Base-by-base conservation (phyloP, 1,140 invertebrate genomes). In the Drosophila sturtevanti region DNA sequence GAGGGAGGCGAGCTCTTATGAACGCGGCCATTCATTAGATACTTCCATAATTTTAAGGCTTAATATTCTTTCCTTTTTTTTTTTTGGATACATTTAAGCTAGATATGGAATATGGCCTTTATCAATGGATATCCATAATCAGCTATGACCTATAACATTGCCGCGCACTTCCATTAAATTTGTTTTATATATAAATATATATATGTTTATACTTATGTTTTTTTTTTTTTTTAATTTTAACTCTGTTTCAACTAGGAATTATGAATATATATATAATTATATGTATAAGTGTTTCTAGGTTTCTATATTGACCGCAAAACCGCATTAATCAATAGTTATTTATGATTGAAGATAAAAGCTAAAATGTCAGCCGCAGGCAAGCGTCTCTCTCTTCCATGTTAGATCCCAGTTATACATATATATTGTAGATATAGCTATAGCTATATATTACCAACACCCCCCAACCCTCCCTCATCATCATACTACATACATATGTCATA, bases 301-400 rank as follows among this genome's bases (percentile, higher is more conserved):
- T 48, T 48, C 41, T 18, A 48, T 48, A 48, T 21, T 21, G 41
- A 48, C 16, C 41, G 9, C 16, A 48, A 31, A 48, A 54, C 48
- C 34, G 52, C 48, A 54, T 58, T 65, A 27, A 54, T 16, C 54
- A 35, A 48, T 48, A 48, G 41, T 48, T 48, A 44, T 44, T 48
- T 27, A 27, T 35, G 52, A 31, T 34, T 21, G 41, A 0, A 38
- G 24, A 51, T 52, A 12, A 48, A 24, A 21, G 41, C 41, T 52
- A 9, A 22, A 52, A 51, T 52, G 18, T 24, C 22, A 38, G 22
- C 7, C 38, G 27, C n/a, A 55, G 22, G 31, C 41, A 51, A 54
- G 16, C 41, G 18, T 48, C 18, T 21, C 41, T 16, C 41, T 27
- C 41, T 63, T 34, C 62, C 62, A 55, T 63, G 38, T 63, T 52